Evolutionary conservation across 2,888 invertebrate species (phyloP).

Genomic region (Mellilla xanthometata): DNA sequence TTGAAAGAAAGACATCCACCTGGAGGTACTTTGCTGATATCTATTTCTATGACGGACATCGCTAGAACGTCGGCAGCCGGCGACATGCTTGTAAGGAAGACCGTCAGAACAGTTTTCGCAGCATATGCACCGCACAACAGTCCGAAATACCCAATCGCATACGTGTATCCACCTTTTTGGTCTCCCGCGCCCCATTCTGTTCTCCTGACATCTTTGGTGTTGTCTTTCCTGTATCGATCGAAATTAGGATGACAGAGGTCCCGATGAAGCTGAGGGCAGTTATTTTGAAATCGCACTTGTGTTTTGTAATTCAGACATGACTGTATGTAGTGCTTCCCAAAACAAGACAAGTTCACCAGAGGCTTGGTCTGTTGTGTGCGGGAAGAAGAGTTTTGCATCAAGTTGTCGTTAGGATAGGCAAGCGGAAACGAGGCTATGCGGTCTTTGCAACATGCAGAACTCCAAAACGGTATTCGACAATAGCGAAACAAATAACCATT

Average conservation of each 20-base stretch:
- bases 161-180: slow-evolving; percentile 68
- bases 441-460: slow-evolving; percentile 38
- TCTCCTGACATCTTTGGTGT: slow-evolving; percentile 53
- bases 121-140: slow-evolving; percentile 83
- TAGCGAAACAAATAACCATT: slow-evolving; percentile 35
- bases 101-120: slow-evolving; percentile 82
- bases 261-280: slow-evolving; percentile 59
- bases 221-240: slow-evolving; percentile 60
- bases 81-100: slow-evolving; percentile 82
- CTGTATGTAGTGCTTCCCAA: slow-evolving; percentile 6
- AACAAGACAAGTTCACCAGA: slow-evolving; percentile 10
- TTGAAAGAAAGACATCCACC: slow-evolving; percentile 86
- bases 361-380: slow-evolving; percentile 12
- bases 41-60: slow-evolving; percentile 89
- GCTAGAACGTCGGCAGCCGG: slow-evolving; percentile 90
- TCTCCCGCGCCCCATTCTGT: slow-evolving; percentile 61
- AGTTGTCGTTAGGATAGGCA: slow-evolving; percentile 12
- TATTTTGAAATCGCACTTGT: slow-evolving; percentile 58
- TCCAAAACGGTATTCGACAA: slow-evolving; percentile 39
- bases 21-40: slow-evolving; percentile 85
- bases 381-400: neutral
- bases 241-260: slow-evolving; percentile 63
- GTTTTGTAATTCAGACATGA: slow-evolving; percentile 45
- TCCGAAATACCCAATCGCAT: slow-evolving; percentile 78
- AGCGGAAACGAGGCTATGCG: slow-evolving; percentile 27